Evolutionary conservation across 2,113 vertebrate species (phyloP), one percentile per base, ranked within the genome.

Genomic region (Lophochroa leadbeateri): DNA sequence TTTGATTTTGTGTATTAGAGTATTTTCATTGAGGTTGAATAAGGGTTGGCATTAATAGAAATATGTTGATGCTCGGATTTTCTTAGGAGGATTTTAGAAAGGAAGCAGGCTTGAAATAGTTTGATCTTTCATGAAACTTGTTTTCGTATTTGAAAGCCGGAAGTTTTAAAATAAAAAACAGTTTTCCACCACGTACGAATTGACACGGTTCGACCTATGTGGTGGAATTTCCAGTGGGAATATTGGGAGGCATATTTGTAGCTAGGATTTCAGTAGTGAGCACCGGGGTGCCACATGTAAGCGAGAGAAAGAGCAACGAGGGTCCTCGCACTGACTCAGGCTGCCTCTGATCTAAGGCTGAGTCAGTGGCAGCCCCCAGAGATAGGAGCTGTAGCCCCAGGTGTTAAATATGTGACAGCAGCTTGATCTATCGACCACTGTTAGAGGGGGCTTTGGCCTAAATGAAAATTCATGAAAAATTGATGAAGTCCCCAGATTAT

Each of bases 381-480:
- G 98, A 97, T 58, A 95, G 96, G 98, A 98, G 98, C 97, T 98
- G 96, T 89, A 95, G 97, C 98, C 98, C 98, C 99, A 99, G 98
- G 99, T 99, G 99, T 98, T 98, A 98, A 98, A 98, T 98, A 98
- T 86, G 97, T 98, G 98, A 99, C 98, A 99, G 98, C 98, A 98
- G 98, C 98, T 99, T 99, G 99, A 99, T 99, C 98, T 99, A 99
- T 99, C 98, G 99, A 99, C 99, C 98, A 97, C 97, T 98, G 97
- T 98, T 99, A 99, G 98, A 99, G 97, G 98, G 98, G 97, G 98
- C 98, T 98, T 97, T 97, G 98, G 97, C 98, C 98, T 98, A 99
- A 99, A 99, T 99, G 99, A 99, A 99, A 99, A 99, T 98, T 98
- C 99, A 99, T 99, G 98, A 99, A 99, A 99, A 98, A 99, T 99